Conservation (phyloP, 2,797 vertebrate genomes). For the Crax fasciolata region DNA sequence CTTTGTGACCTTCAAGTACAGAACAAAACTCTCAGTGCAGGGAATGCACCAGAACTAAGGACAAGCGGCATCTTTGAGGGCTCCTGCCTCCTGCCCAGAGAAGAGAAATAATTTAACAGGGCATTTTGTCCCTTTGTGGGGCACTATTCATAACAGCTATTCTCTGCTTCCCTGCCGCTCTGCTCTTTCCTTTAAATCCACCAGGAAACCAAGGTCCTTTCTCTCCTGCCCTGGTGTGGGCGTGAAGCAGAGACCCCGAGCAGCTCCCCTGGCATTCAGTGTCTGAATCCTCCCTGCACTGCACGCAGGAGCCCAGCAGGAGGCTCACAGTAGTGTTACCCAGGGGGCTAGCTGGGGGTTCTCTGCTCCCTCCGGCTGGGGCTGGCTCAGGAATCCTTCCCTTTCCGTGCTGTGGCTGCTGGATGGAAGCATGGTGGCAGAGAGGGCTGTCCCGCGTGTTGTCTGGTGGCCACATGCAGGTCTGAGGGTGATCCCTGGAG, state of each 20-base stretch:
- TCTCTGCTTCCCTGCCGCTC: neutral
- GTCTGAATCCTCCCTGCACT: neutral
- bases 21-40: neutral
- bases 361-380: neutral
- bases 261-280: neutral
- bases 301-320: neutral
- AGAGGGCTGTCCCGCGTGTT: neutral
- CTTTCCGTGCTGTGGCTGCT: neutral
- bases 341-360: neutral
- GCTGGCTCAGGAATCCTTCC: neutral
- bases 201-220: neutral
- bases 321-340: fast-evolving
- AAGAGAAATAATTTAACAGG: neutral
- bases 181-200: neutral
- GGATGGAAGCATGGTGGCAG: neutral
- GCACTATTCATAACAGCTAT: neutral
- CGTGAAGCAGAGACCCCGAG: neutral
- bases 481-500: neutral
- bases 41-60: neutral
- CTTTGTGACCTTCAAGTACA: neutral
- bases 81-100: neutral
- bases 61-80: neutral
- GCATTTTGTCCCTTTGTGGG: neutral
- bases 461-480: neutral
- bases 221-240: neutral